A percentile compares a stretch with the other conserved stretches of the same genome.
Conservation (phyloP, 2,113 vertebrate genomes). For the Campylorhamphus procurvoides region DNA sequence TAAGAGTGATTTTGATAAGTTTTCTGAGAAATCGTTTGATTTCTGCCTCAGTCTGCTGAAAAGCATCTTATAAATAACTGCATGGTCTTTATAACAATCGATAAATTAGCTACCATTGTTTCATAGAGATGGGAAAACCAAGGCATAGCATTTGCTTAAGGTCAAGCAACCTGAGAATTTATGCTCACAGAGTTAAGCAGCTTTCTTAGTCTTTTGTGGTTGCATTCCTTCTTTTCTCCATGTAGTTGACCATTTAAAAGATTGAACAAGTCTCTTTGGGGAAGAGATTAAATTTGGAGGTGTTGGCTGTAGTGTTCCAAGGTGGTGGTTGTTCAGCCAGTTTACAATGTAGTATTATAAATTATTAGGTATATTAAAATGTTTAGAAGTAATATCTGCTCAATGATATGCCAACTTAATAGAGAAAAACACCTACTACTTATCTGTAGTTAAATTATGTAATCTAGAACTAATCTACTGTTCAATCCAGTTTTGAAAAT, state of each 20-base stretch:
- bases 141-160: neutral
- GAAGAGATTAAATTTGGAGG: conserved; percentile 42
- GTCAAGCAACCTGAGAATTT: neutral
- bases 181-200: neutral
- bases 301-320: conserved; percentile 38
- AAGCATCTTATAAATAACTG: neutral
- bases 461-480: conserved; percentile 69
- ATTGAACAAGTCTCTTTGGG: conserved; percentile 32
- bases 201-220: neutral
- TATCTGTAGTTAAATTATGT: conserved; percentile 69
- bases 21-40: neutral
- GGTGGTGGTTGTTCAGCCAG: conserved; percentile 32
- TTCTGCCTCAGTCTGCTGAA: neutral
- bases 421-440: conserved; percentile 66
- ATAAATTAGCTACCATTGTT: neutral
- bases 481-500: conserved; percentile 54
- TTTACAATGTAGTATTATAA: conserved; percentile 69
- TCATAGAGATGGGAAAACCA: neutral
- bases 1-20: neutral
- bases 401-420: conserved; percentile 47
- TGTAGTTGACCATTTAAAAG: conserved; percentile 5
- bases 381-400: conserved; percentile 70
- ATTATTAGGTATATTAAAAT: conserved; percentile 72
- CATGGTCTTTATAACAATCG: neutral
- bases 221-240: conserved; percentile 4